Percentiles rank a stretch among this genome's conserved stretches.
These are phyloP conservation scores for Macrosiphum euphorbiae DNA, from an alignment of 2,888 invertebrate genomes.

Conservation along the genomic window DNA sequence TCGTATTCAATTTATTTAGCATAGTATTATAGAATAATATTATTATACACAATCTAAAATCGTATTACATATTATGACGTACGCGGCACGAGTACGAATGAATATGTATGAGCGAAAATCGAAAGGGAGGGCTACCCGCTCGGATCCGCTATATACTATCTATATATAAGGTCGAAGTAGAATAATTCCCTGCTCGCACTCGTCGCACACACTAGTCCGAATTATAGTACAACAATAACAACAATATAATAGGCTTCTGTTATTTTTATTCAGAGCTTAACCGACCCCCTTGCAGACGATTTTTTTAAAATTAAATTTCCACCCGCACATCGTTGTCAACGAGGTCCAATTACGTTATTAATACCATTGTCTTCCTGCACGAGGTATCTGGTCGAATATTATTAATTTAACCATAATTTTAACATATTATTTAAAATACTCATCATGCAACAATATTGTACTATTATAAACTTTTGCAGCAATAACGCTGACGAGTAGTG, in stretches of 20 bases:
- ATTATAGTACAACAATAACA: slow-evolving; percentile 33
- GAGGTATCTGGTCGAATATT: not conserved
- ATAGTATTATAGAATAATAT: not conserved
- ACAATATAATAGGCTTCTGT: not conserved
- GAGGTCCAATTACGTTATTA: not conserved
- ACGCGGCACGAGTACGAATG: not conserved
- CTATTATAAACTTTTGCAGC: not conserved
- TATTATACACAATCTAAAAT: not conserved
- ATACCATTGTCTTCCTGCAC: not conserved
- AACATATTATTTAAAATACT: not conserved
- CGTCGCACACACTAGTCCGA: not conserved
- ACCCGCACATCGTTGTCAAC: not conserved
- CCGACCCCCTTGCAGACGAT: not conserved
- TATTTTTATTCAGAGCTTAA: slow-evolving; percentile 8
- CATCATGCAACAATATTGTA: no score
- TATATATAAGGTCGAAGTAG: not conserved
- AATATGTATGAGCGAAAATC: slow-evolving; percentile 38
- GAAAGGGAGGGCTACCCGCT: not conserved
- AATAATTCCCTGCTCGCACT: not conserved
- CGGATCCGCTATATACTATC: not conserved
- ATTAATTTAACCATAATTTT: not conserved
- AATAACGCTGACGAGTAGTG: not conserved
- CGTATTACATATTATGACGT: not conserved
- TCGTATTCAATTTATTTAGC: not conserved
- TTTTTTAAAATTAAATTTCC: not conserved